phyloP scores from a whole-genome alignment of 2,888 invertebrate species.

The Nezara viridula region DNA sequence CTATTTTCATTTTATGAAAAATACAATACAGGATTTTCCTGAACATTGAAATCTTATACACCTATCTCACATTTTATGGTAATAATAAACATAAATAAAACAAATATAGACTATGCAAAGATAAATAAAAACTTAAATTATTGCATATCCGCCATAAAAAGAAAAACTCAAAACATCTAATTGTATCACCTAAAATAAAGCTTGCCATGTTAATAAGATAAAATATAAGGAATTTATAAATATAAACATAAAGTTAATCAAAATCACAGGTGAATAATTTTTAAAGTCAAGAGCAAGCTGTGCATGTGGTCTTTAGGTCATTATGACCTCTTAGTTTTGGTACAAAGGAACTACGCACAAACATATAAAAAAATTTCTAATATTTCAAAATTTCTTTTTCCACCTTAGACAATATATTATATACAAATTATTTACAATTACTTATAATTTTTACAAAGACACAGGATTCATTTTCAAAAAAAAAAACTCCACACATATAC shows the following conservation, averaged over 20 bases:
- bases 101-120: constrained; percentile 46
- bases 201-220: constrained; percentile 35
- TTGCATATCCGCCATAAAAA: constrained; percentile 52
- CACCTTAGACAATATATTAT: constrained; percentile 14
- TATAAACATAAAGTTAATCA: constrained; percentile 50
- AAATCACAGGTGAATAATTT: constrained; percentile 53
- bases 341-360: constrained; percentile 57
- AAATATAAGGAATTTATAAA: constrained; percentile 43
- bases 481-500: constrained; percentile 50
- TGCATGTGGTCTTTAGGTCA: constrained; percentile 49
- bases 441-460: constrained; percentile 51
- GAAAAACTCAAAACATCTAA: constrained; percentile 39
- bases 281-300: constrained; percentile 43
- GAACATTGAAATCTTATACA: constrained; percentile 50
- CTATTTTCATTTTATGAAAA: constrained; percentile 58
- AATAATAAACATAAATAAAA: constrained; percentile 59
- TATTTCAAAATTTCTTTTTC: constrained; percentile 31
- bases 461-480: background rate
- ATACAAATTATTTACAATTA: constrained; percentile 39
- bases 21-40: constrained; percentile 49
- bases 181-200: constrained; percentile 53
- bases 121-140: constrained; percentile 53
- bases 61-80: constrained; percentile 58
- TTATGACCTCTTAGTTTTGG: constrained; percentile 22
- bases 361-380: constrained; percentile 43